Percentiles rank a stretch among this genome's conserved stretches.
phyloP scores from a whole-genome alignment of 1,140 invertebrate genomes.

The Aleiodes sp. region DNA sequence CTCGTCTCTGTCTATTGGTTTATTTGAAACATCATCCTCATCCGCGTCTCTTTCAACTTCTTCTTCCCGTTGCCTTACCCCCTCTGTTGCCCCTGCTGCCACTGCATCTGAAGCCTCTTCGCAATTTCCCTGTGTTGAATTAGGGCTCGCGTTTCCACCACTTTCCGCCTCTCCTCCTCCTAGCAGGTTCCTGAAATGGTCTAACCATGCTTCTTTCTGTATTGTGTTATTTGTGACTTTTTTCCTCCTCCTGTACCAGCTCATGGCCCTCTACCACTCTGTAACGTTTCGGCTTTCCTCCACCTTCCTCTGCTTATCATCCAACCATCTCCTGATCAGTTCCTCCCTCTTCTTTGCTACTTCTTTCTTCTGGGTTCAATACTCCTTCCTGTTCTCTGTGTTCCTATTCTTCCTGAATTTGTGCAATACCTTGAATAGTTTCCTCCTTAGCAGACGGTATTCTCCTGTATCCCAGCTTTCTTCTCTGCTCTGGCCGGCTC shows the following conservation, averaged over 20 bases:
- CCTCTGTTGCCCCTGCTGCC: too few relatives aligned
- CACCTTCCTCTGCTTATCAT: slow-evolving; percentile 4
- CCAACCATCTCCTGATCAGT: background rate
- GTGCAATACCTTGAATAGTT: background rate
- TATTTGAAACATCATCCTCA: too few relatives aligned
- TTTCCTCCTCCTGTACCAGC: slow-evolving; percentile 7
- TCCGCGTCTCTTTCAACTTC: too few relatives aligned
- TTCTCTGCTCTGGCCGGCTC: background rate
- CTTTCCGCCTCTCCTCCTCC: slow-evolving; percentile 14
- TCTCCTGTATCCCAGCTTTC: slow-evolving; percentile 16
- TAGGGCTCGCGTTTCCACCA: too few relatives aligned
- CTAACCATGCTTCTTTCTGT: background rate
- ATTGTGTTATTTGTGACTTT: background rate
- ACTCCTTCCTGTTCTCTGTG: background rate
- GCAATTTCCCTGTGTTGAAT: too few relatives aligned
- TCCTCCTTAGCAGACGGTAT: background rate
- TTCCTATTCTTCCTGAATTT: background rate
- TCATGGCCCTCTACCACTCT: background rate
- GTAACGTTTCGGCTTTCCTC: background rate
- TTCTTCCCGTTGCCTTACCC: too few relatives aligned
- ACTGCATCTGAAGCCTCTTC: too few relatives aligned
- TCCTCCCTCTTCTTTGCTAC: background rate
- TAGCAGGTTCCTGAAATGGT: background rate
- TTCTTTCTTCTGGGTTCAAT: background rate
- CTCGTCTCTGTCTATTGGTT: too few relatives aligned